phyloP scores from a whole-genome alignment of 1,140 invertebrate species.

The Neodiprion pinetum region DNA sequence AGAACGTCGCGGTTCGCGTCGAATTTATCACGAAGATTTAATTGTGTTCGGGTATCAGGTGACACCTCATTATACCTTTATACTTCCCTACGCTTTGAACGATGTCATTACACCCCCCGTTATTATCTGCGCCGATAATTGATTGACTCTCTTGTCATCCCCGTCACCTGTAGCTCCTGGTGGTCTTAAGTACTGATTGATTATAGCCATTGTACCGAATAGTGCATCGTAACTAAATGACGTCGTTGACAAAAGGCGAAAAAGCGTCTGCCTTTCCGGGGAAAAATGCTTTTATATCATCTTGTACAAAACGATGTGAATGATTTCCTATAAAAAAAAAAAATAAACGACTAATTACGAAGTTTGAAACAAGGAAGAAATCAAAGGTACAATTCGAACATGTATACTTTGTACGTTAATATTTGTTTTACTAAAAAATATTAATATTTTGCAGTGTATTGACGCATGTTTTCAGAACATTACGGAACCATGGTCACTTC shows the following conservation, averaged over 20 bases:
- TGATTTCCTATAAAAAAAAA: too few species aligned
- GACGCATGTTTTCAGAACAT: too few species aligned
- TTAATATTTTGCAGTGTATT: too few species aligned
- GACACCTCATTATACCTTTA: background rate
- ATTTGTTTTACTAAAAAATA: too few species aligned
- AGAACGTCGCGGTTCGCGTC: too few species aligned
- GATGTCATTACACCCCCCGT: background rate
- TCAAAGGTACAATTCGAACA: too few species aligned
- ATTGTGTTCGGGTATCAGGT: slow-evolving; percentile 1
- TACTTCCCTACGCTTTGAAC: background rate
- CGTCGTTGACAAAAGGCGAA: background rate
- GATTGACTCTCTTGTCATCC: background rate
- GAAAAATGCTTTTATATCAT: background rate
- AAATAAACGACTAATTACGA: too few species aligned
- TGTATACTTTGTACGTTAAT: too few species aligned
- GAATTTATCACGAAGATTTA: background rate
- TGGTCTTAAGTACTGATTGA: slow-evolving; percentile 2
- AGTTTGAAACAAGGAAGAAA: too few species aligned
- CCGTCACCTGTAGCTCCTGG: background rate
- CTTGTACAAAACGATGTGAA: too few species aligned
- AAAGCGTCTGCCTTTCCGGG: too few species aligned
- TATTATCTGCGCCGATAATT: background rate
- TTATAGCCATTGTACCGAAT: background rate
- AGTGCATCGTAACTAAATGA: background rate
- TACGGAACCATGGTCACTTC: too few species aligned